Evolutionary conservation across 1,140 invertebrate species (phyloP), one percentile per base, ranked within the genome.

Genomic region (Drosophila kurseongensis): DNA sequence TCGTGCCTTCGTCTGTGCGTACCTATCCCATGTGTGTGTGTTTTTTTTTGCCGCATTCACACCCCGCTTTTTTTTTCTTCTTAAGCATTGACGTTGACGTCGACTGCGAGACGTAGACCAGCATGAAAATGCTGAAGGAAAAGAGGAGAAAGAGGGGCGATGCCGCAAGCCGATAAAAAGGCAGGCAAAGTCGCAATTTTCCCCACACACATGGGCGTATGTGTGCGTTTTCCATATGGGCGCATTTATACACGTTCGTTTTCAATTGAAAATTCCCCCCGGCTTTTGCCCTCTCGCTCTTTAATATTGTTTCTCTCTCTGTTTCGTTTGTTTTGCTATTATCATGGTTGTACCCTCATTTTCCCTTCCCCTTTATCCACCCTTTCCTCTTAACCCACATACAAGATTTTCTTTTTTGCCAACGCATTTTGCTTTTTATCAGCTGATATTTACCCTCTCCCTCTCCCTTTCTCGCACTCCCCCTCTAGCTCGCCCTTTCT

Each of bases 191-290:
- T 77, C 69, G 59, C 62, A 86, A 78, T 75, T 80, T 80, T 80
- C 63, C 74, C 41, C 65, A 14, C 23, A n/a, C 35, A 9, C 2
- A n/a, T 23, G 36, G 9, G 40, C 35, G 50, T 68, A 42, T 73
- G 75, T 61, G 61, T 59, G 72, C 66, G 68, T 84, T 84, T 83
- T 84, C 80, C 83, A 88, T 88, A 88, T 86, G 82, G 83, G 83
- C 66, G 58, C 83, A 86, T 86, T 88, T 82, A 82, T 81, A 86
- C 81, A 77, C 81, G 79, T 84, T 85, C 78, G 54, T 82, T 86
- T 88, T 82, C 83, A 82, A 82, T 86, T 86, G 75, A 88, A 77
- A 85, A 78, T 75, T 75, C 74, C 67, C 62, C 65, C 47, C 59
- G 51, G 44, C 74, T 73, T 27, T 58, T 12, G 35, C 14, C 54